Evolutionary conservation across 2,113 vertebrate genomes (phyloP).

Genomic region (Myodes glareolus): DNA sequence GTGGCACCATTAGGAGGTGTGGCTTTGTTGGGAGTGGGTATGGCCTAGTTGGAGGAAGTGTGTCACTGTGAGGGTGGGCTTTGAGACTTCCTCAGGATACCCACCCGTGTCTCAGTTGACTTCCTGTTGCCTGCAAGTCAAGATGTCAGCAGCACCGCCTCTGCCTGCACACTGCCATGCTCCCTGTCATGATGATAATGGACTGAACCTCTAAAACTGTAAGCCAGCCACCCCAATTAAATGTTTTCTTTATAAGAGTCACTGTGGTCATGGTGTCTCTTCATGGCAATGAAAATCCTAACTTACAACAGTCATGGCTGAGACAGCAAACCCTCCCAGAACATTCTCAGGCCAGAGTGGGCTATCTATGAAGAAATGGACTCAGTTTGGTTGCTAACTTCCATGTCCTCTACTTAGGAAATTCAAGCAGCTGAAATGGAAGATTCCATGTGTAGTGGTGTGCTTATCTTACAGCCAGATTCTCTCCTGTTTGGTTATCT

Average conservation of each 20-base stretch:
- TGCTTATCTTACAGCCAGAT: background rate
- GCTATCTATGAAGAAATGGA: background rate
- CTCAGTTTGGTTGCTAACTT: conserved; percentile 37
- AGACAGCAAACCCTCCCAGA: background rate
- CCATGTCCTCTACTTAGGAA: conserved; percentile 3
- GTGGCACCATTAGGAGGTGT: background rate
- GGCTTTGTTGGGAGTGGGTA: background rate
- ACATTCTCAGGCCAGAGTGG: conserved; percentile 36
- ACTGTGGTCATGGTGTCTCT: background rate
- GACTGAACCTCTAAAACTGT: background rate
- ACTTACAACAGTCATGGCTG: background rate
- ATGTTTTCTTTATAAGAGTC: background rate
- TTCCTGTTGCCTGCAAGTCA: background rate
- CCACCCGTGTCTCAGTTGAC: background rate
- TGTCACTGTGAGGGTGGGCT: background rate
- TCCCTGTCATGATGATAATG: background rate
- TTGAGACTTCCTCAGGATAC: background rate
- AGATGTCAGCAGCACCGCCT: background rate
- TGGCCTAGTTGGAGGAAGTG: background rate
- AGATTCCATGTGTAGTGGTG: background rate
- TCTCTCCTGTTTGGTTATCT: background rate
- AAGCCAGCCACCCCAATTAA: background rate
- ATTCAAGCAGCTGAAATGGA: background rate
- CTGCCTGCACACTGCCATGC: background rate
- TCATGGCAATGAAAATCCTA: background rate